Evolutionary conservation across 2,797 vertebrate genomes (phyloP), one percentile per base, ranked within the genome.

Genomic region (Gymnothorax reevesii): DNA sequence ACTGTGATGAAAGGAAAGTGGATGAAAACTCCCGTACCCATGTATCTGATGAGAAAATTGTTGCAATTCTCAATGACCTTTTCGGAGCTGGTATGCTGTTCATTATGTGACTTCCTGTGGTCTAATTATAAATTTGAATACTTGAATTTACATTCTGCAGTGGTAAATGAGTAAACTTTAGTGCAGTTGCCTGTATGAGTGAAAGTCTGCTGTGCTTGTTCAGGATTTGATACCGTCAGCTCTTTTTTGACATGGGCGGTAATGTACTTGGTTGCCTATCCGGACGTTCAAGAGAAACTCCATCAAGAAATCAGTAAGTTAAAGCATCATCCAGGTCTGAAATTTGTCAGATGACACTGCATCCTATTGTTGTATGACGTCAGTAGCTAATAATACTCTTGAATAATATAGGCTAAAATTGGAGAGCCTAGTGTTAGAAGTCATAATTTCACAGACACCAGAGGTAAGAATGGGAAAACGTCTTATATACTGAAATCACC

Each of bases 201-300:
- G 49, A 54, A 55, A 12, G 57, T 80, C 42, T 71, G 0, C n/a
- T 83, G 49, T 75, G 77, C 15, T 22, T 77, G 85, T 71, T 15
- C 84, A 99, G 98, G 98, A 54, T 99, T 99, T 69, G 98, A 99
- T 92, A 99, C 98, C 0, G 86, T 99, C 87, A 89, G 97, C 9
- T 98, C 97, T 0, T 96, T 94, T 13, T 75, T 99, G 52, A 98
- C 97, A 3, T 99, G 98, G 98, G 91, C 96, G 62, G 92, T 99
- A n/a, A 88, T 97, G 92, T 98, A 99, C 75, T 84, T 95, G 12
- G 96, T 97, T 88, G 91, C 93, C 7, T 94, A 97, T 42, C 98
- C 98, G 0, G 83, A 95, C 10, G 84, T 96, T 22, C 97, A 99
- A 92, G 95, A 94, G 75, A 97, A 93, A 89, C 96, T 99, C 89